Evolutionary conservation across 2,888 invertebrate species (phyloP).

Genomic region (Lepidochrysops patricia): DNA sequence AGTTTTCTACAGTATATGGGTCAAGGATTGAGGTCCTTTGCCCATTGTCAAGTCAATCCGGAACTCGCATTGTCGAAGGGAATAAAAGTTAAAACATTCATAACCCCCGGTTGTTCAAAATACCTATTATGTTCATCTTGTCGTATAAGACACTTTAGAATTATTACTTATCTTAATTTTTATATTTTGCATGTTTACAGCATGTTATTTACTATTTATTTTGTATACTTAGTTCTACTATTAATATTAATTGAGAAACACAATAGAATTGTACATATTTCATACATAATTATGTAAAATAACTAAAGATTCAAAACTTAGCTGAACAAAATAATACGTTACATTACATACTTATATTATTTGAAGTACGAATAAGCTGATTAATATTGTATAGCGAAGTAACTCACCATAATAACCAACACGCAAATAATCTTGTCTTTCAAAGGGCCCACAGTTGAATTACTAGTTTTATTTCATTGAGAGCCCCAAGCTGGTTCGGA

Average conservation of each 20-base stretch:
- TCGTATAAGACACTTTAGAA: not conserved
- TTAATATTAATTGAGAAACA: too few species aligned
- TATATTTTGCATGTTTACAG: too few species aligned
- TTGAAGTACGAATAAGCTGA: too few species aligned
- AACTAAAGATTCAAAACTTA: too few species aligned
- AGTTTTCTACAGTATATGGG: slow-evolving; percentile 20
- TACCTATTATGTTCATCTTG: not conserved
- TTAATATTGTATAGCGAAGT: too few species aligned
- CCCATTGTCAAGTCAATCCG: slow-evolving; percentile 5
- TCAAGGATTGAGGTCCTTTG: slow-evolving; percentile 22
- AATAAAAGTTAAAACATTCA: not conserved
- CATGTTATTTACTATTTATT: too few species aligned
- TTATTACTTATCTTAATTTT: not conserved
- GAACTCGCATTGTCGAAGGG: slow-evolving; percentile 15
- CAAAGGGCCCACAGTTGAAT: not conserved
- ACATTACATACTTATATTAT: too few species aligned
- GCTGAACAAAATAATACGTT: too few species aligned
- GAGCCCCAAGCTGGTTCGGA: not conserved
- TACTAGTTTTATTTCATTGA: not conserved
- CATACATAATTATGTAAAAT: too few species aligned
- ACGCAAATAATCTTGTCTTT: not conserved
- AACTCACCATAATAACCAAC: not conserved
- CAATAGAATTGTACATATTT: too few species aligned
- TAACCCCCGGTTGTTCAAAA: not conserved
- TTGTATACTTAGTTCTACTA: too few species aligned